phyloP scores from a whole-genome alignment of 2,797 vertebrate genomes.

The Schizothorax lantsangensis region DNA sequence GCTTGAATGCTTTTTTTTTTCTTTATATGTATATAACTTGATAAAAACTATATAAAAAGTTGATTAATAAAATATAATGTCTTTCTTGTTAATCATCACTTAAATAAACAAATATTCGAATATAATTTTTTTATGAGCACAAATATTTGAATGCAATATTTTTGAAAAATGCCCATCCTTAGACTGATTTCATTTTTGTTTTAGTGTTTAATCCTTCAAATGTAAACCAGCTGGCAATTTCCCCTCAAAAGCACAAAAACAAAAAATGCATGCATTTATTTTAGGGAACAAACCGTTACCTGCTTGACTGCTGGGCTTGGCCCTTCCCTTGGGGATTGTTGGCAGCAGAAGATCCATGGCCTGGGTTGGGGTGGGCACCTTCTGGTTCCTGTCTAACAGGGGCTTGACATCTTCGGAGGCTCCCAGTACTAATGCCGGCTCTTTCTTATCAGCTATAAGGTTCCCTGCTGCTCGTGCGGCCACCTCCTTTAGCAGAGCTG shows the following conservation, averaged over 20 bases:
- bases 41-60: too few relatives aligned
- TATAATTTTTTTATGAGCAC: neutral
- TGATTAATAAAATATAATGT: too few relatives aligned
- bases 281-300: constrained; percentile 71
- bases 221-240: neutral
- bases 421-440: constrained; percentile 77
- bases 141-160: neutral
- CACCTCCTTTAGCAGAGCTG: constrained; percentile 98
- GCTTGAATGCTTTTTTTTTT: too few relatives aligned
- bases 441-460: constrained; percentile 93
- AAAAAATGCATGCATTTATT: constrained; percentile 36
- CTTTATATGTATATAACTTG: too few relatives aligned
- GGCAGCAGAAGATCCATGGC: constrained; percentile 91
- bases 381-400: constrained; percentile 91
- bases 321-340: constrained; percentile 90
- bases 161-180: neutral
- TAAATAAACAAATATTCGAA: too few relatives aligned
- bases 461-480: constrained; percentile 96
- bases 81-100: too few relatives aligned
- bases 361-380: constrained; percentile 84
- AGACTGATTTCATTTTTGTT: neutral
- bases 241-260: neutral
- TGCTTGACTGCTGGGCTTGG: constrained; percentile 92
- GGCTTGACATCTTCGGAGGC: constrained; percentile 87
- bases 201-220: neutral